These are phyloP conservation scores for Drosophila paranaensis DNA, from an alignment of 2,888 invertebrate species.

Conservation along the genomic window DNA sequence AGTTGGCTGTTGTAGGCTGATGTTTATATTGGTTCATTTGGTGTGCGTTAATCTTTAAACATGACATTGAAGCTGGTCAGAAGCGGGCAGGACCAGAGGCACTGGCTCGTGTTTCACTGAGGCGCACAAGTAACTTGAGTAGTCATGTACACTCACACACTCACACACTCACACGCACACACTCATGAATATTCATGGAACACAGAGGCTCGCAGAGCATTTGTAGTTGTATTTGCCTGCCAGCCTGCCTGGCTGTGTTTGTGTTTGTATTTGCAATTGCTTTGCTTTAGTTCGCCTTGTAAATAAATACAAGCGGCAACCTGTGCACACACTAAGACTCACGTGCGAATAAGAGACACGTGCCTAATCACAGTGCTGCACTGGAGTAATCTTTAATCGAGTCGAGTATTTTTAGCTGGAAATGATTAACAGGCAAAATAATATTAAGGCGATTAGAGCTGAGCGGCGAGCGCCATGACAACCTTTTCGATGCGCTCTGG, in stretches of 20 bases:
- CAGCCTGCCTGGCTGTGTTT: slow-evolving; percentile 6
- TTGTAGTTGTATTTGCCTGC: slow-evolving; percentile 46
- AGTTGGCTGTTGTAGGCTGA: neutral
- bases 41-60: slow-evolving; percentile 61
- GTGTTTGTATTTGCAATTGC: slow-evolving; percentile 72
- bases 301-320: slow-evolving; percentile 54
- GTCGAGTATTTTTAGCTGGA: slow-evolving; percentile 59
- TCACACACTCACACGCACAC: slow-evolving; percentile 12
- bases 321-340: slow-evolving; percentile 6
- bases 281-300: slow-evolving; percentile 50
- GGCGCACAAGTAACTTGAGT: slow-evolving; percentile 63
- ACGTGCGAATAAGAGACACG: slow-evolving; percentile 50
- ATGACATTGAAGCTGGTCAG: slow-evolving; percentile 34
- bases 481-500: slow-evolving; percentile 36
- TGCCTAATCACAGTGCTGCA: slow-evolving; percentile 76
- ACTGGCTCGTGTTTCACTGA: slow-evolving; percentile 21
- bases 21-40: slow-evolving; percentile 30
- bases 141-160: slow-evolving; percentile 29
- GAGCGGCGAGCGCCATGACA: slow-evolving; percentile 7
- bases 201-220: slow-evolving; percentile 26
- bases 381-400: slow-evolving; percentile 67
- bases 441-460: slow-evolving; percentile 35
- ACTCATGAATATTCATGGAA: slow-evolving; percentile 74
- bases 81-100: neutral
- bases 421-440: slow-evolving; percentile 50